phyloP scores from a whole-genome alignment of 2,113 vertebrate species.

The Galbula dea region DNA sequence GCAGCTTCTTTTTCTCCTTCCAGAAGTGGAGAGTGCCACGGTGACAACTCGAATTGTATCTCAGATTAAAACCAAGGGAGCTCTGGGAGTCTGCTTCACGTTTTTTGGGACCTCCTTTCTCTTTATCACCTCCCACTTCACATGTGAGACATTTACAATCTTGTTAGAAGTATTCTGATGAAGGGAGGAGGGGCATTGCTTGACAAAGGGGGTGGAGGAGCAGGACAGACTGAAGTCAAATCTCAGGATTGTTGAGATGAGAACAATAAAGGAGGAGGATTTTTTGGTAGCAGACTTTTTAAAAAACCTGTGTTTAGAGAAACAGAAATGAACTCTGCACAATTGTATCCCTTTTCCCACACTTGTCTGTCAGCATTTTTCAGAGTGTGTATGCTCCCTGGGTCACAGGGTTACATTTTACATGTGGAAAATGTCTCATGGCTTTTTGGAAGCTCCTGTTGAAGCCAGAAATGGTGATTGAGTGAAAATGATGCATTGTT shows the following conservation, averaged over 20 bases:
- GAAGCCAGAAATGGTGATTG: neutral
- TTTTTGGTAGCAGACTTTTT: neutral
- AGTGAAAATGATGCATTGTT: neutral
- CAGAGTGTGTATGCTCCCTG: neutral
- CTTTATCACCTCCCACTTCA: slow-evolving; percentile 97
- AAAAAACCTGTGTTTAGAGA: neutral
- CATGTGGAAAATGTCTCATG: neutral
- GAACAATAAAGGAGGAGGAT: neutral
- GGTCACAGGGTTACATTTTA: neutral
- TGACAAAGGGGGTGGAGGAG: neutral
- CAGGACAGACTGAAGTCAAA: neutral
- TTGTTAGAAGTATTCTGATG: neutral
- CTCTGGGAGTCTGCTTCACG: slow-evolving; percentile 87
- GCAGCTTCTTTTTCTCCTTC: neutral
- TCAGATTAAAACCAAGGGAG: slow-evolving; percentile 98
- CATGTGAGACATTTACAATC: slow-evolving; percentile 79
- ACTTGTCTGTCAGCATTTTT: neutral
- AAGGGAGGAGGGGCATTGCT: neutral
- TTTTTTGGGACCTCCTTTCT: slow-evolving; percentile 98
- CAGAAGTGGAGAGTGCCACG: slow-evolving; percentile 91
- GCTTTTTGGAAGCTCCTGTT: neutral
- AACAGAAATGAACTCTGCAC: neutral
- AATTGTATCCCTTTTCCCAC: neutral
- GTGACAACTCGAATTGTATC: slow-evolving; percentile 97
- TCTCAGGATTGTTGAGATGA: neutral